These are phyloP conservation scores for Silurus lanzhouensis DNA, from an alignment of 2,797 vertebrate species.

Conservation along the genomic window DNA sequence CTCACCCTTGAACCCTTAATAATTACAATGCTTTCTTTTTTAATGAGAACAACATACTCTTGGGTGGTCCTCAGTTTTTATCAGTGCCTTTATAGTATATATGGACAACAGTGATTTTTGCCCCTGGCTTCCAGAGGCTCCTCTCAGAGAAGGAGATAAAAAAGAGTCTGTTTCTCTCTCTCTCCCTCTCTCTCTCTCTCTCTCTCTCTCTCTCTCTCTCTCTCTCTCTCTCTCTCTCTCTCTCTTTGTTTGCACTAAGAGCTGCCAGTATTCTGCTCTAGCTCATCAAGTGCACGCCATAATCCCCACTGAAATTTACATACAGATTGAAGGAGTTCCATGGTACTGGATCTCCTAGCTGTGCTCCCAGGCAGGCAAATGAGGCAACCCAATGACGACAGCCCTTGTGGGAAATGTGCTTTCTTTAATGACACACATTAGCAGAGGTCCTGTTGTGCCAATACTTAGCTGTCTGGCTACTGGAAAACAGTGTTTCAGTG, in stretches of 20 bases:
- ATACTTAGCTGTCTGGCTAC: background rate
- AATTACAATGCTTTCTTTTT: background rate
- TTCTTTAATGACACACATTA: conserved; percentile 38
- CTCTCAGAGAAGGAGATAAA: conserved; percentile 48
- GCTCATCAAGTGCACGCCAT: conserved; percentile 50
- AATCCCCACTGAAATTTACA: conserved; percentile 58
- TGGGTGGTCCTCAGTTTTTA: conserved; percentile 13
- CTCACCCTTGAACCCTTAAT: background rate
- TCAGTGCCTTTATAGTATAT: background rate
- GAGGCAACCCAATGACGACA: conserved; percentile 1
- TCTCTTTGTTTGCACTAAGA: conserved; percentile 44
- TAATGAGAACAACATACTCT: background rate
- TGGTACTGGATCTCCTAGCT: conserved; percentile 45
- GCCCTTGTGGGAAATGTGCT: conserved; percentile 34
- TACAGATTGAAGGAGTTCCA: conserved; percentile 54
- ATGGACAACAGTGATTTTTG: conserved; percentile 25
- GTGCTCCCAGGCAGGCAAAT: conserved; percentile 28
- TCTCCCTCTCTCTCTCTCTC: background rate
- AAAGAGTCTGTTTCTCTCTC: background rate
- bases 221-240: background rate
- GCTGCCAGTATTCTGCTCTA: conserved; percentile 42
- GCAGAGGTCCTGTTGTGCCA: conserved; percentile 21
- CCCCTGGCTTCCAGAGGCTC: conserved; percentile 45
- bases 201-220: background rate
- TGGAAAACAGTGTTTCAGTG: background rate